phyloP scores from a whole-genome alignment of 2,888 invertebrate genomes.

The Willowsia nigromaculata region DNA sequence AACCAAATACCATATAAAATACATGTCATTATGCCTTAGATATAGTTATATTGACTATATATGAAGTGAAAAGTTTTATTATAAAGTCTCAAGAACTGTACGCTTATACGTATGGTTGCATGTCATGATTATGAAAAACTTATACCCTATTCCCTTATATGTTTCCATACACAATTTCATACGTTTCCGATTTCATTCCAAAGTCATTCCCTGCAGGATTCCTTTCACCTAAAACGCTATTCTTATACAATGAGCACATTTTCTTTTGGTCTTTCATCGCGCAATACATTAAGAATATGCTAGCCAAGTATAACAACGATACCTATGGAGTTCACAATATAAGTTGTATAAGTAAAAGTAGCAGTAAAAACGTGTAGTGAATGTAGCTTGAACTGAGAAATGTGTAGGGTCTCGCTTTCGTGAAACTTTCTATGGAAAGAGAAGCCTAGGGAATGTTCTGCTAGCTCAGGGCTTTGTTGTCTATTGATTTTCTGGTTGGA shows the following conservation, averaged over 20 bases:
- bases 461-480: constrained; percentile 47
- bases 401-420: constrained; percentile 48
- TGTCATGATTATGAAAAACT: background rate
- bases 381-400: background rate
- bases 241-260: constrained; percentile 16
- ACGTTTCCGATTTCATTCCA: constrained; percentile 13
- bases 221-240: constrained; percentile 22
- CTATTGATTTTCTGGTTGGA: constrained; percentile 54
- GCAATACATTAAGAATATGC: background rate
- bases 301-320: background rate
- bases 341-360: too few relatives aligned
- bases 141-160: background rate
- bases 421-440: constrained; percentile 41
- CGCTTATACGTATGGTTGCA: background rate
- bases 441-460: constrained; percentile 52
- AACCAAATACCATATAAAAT: too few relatives aligned
- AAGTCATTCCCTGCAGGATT: constrained; percentile 51
- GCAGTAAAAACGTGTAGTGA: too few relatives aligned
- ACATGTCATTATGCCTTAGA: too few relatives aligned
- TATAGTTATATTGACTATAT: too few relatives aligned
- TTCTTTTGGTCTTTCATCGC: background rate
- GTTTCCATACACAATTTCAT: background rate
- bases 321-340: background rate
- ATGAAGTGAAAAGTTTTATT: too few relatives aligned
- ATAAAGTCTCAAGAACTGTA: too few relatives aligned